Conservation (phyloP, 2,113 vertebrate genomes). For the Corythornis vintsioides region DNA sequence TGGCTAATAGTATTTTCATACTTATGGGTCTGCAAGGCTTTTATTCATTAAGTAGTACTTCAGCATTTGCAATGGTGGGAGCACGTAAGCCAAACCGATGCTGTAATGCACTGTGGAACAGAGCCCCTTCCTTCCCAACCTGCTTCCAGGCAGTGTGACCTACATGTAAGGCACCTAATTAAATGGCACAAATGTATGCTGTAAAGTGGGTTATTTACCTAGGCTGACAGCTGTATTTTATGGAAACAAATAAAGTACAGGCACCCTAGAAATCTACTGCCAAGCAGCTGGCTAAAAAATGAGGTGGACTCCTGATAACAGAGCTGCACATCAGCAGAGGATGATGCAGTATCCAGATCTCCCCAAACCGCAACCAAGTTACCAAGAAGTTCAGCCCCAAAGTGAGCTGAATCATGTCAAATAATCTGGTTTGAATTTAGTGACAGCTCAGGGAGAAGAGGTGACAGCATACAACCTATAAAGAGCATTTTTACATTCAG, state of each 20-base stretch:
- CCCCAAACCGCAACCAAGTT: not conserved
- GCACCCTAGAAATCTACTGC: not conserved
- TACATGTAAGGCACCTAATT: slow-evolving; percentile 34
- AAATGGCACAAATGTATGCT: not conserved
- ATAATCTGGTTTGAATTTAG: not conserved
- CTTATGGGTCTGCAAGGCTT: not conserved
- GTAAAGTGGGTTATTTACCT: slow-evolving; percentile 17
- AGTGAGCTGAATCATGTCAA: not conserved
- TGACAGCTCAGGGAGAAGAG: not conserved
- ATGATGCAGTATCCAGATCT: not conserved
- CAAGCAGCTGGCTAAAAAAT: not conserved
- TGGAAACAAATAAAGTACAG: not conserved
- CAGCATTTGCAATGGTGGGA: not conserved
- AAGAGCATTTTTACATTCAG: not conserved
- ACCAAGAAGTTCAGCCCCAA: not conserved
- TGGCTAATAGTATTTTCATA: not conserved
- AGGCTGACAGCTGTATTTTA: not conserved
- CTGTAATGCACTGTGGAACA: not conserved
- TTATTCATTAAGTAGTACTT: not conserved
- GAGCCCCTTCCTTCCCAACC: not conserved
- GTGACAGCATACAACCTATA: not conserved
- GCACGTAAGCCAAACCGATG: not conserved
- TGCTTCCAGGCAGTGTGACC: slow-evolving; percentile 23
- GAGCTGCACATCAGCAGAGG: not conserved
- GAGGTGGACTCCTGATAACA: not conserved